Conservation (phyloP, 1,140 invertebrate species). For the Drosophila punjabiensis region DNA sequence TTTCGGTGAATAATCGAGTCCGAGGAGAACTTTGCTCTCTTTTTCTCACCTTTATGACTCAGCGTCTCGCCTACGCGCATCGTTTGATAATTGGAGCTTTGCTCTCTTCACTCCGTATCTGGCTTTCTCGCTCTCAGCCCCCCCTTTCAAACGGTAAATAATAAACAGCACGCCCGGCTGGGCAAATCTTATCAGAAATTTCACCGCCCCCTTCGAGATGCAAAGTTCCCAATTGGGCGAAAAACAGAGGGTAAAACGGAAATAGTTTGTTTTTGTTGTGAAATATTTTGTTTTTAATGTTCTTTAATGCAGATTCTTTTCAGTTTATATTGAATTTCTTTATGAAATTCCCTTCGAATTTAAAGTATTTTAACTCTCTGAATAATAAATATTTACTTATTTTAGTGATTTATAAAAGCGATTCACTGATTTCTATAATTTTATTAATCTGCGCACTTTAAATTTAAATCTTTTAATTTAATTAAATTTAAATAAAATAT, state of each 20-base stretch:
- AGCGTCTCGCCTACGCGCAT: conserved; percentile 40
- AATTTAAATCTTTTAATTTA: not conserved
- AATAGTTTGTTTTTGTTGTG: not conserved
- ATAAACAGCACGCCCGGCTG: conserved; percentile 27
- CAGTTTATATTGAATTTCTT: too few relatives aligned
- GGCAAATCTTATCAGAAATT: conserved; percentile 35
- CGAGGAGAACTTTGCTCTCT: conserved; percentile 37
- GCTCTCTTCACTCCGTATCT: conserved; percentile 3
- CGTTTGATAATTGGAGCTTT: conserved; percentile 39
- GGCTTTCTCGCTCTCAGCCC: not conserved
- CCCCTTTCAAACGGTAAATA: conserved; percentile 37
- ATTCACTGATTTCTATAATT: too few relatives aligned
- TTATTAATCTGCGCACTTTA: too few relatives aligned
- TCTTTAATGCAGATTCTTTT: too few relatives aligned
- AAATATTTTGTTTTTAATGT: not conserved
- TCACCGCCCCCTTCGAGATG: conserved; percentile 16
- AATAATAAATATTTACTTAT: too few relatives aligned
- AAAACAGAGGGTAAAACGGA: not conserved
- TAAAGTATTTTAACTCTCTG: too few relatives aligned
- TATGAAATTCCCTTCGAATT: too few relatives aligned
- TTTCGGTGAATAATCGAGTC: conserved; percentile 69
- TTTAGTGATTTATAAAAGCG: too few relatives aligned
- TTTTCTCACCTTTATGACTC: conserved; percentile 61
- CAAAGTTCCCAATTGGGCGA: conserved; percentile 15
- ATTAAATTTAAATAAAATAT: not conserved